Percentiles rank a stretch among this genome's conserved stretches.
These are phyloP conservation scores for Acanthococcus lagerstroemiae DNA, from an alignment of 2,888 invertebrate species.

Conservation along the genomic window DNA sequence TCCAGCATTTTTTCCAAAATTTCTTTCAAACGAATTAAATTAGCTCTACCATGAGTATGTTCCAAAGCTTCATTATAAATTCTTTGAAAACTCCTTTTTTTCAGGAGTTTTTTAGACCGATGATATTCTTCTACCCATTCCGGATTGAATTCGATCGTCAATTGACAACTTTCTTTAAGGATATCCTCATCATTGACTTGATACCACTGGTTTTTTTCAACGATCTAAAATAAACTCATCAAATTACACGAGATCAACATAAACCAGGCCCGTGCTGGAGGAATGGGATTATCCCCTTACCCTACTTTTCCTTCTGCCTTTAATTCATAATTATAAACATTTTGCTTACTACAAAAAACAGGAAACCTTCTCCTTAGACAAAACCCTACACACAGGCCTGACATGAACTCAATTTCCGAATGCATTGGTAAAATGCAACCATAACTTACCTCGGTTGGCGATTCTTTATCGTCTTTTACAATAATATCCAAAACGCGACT, in stretches of 20 bases:
- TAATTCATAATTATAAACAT: too few species aligned
- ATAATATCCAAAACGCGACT: constrained; percentile 47
- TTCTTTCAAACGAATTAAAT: neutral
- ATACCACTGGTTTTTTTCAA: constrained; percentile 53
- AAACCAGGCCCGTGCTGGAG: too few species aligned
- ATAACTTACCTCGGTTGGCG: constrained; percentile 43
- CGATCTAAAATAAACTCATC: constrained; percentile 44
- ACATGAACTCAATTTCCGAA: neutral
- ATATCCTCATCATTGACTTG: constrained; percentile 45
- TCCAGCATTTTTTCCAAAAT: constrained; percentile 5
- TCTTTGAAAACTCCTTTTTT: neutral
- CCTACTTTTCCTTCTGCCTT: constrained; percentile 3
- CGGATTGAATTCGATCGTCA: neutral
- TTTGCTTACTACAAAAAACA: too few species aligned
- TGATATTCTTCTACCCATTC: constrained; percentile 9
- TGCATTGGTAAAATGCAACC: neutral
- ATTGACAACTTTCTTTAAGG: constrained; percentile 16
- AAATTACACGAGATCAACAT: constrained; percentile 28
- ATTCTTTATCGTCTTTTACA: constrained; percentile 41
- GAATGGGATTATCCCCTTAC: constrained; percentile 17
- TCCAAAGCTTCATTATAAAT: neutral
- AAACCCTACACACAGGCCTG: too few species aligned
- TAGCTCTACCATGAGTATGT: constrained; percentile 4
- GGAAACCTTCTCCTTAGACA: too few species aligned
- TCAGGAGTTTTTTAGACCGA: neutral